Percentiles rank a stretch among this genome's conserved stretches.
Conservation (phyloP, 2,888 invertebrate genomes). For the Phaonia tiefii region DNA sequence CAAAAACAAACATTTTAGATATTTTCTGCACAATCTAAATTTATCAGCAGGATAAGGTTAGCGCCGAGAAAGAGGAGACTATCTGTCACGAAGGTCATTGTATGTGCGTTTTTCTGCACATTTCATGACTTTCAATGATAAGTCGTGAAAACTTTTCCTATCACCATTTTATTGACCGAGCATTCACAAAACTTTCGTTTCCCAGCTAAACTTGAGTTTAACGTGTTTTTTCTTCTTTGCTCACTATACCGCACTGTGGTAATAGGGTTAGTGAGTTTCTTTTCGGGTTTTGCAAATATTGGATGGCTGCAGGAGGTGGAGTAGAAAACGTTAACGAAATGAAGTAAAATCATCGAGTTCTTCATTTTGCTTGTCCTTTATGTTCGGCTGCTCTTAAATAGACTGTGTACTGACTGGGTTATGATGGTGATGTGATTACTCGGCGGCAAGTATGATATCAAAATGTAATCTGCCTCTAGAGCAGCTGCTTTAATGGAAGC, state of each 20-base stretch:
- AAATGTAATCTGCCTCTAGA: conserved; percentile 89
- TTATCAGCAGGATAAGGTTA: conserved; percentile 39
- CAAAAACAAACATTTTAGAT: conserved; percentile 23
- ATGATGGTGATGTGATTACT: conserved; percentile 90
- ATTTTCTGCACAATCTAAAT: not conserved
- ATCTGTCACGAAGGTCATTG: conserved; percentile 25
- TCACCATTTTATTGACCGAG: conserved; percentile 45
- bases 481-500: conserved; percentile 92
- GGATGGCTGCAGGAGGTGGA: not conserved
- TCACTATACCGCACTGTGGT: too few relatives aligned
- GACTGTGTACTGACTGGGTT: conserved; percentile 90
- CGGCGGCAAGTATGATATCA: conserved; percentile 93
- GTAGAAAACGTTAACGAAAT: not conserved
- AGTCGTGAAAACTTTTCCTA: conserved; percentile 57
- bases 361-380: conserved; percentile 80
- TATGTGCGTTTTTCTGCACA: conserved; percentile 57
- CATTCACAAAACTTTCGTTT: conserved; percentile 27
- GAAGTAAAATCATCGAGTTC: conserved; percentile 60
- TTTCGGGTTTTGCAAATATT: too few relatives aligned
- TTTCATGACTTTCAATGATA: conserved; percentile 58
- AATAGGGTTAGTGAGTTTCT: too few relatives aligned
- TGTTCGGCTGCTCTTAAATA: conserved; percentile 88
- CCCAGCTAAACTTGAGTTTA: conserved; percentile 32
- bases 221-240: not conserved
- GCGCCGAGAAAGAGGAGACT: conserved; percentile 29